A percentile compares a stretch with the other conserved stretches of the same genome.
Evolutionary conservation across 2,797 vertebrate genomes (phyloP).

Genomic region (Phataginus tetradactyla): DNA sequence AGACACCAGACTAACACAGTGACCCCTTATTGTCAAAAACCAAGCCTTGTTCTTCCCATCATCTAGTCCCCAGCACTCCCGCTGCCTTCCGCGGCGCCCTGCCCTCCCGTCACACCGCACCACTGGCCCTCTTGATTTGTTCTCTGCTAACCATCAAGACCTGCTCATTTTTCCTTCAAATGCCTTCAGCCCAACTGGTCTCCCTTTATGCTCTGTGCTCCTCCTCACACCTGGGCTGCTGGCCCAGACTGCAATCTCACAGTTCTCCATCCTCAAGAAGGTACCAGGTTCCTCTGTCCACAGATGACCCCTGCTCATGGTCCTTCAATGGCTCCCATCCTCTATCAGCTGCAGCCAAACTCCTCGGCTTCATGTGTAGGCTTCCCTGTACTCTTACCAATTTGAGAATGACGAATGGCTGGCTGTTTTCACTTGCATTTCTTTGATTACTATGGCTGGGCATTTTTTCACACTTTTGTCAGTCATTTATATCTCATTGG

Average conservation of each 20-base stretch:
- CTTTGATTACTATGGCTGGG: neutral
- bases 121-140: neutral
- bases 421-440: neutral
- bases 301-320: neutral
- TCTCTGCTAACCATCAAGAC: neutral
- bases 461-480: neutral
- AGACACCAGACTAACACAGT: neutral
- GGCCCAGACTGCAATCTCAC: neutral
- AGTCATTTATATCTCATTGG: neutral
- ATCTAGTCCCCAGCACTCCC: neutral
- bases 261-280: neutral
- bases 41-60: neutral
- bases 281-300: neutral
- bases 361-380: neutral
- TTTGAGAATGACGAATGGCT: constrained; percentile 17
- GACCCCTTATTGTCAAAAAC: neutral
- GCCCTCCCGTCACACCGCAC: neutral
- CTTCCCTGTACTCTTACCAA: neutral
- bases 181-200: neutral
- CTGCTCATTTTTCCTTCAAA: neutral
- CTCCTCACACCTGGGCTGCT: neutral
- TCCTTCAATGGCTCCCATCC: neutral
- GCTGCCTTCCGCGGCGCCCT: neutral
- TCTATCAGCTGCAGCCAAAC: neutral
- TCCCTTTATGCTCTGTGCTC: neutral